Evolutionary conservation across 2,888 invertebrate genomes (phyloP), one percentile per base, ranked within the genome.

Genomic region (Drosophila ustulata): DNA sequence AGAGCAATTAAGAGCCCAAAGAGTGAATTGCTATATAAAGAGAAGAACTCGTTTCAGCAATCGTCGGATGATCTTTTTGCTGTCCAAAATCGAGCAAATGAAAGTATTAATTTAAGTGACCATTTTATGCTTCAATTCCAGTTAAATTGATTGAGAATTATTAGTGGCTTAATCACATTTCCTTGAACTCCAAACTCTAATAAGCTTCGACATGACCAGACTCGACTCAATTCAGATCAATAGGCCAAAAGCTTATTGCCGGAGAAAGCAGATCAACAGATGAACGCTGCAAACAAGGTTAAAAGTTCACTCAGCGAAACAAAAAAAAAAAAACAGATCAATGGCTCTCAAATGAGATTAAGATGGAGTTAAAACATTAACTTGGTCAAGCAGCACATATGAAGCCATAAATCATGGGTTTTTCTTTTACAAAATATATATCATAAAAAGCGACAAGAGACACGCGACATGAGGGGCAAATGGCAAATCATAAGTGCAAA

Each of bases 401-500:
- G 57, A 45, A 67, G 41, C 51, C 51, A 45, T 45, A 57, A 45
- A 11, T 57, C 70, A 30, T 25, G 41, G n/a, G 37, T 18, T 55
- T 47, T 37, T 62, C 23, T 3, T 18, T 30, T 30, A 25, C 34
- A 37, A 52, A 34, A 49, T 55, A 46, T 55, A 47, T 51, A 47
- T 52, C 62, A 56, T 49, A 37, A 32, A 46, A 68, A 65, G 49
- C 64, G 80, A 73, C 80, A 80, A 55, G 41, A 57, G 50, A 75
- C 82, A 80, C 79, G 78, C 78, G 83, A 71, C 74, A 72, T 37
- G 25, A 53, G 18, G 53, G 4, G 25, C 57, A 68, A 67, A 53
- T 59, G 4, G 25, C 57, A 68, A 67, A 53, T 59, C 49, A 49
- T 63, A 65, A 71, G 80, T 71, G 80, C 69, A 82, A 82, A 82